phyloP scores from a whole-genome alignment of 2,797 vertebrate species.

The Tangara arthus region DNA sequence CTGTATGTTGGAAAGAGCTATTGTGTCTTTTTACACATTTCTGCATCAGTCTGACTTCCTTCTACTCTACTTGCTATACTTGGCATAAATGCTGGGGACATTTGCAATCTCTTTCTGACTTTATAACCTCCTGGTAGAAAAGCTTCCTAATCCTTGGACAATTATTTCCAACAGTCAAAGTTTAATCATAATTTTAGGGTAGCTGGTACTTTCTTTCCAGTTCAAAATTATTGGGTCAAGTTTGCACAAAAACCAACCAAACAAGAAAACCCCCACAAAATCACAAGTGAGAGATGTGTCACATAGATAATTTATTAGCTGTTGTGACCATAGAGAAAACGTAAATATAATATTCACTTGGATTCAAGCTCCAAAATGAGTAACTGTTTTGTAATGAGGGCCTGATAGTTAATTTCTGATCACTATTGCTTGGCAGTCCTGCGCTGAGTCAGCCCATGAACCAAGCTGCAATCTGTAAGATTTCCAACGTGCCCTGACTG shows the following conservation, averaged over 20 bases:
- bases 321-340: background rate
- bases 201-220: background rate
- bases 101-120: background rate
- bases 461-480: background rate
- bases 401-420: background rate
- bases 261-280: background rate
- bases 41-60: background rate
- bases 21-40: background rate
- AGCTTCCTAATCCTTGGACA: background rate
- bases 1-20: background rate
- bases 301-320: background rate
- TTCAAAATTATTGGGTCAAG: background rate
- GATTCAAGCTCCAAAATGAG: background rate
- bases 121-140: background rate
- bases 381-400: background rate
- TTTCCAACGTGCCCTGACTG: background rate
- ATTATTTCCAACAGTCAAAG: background rate
- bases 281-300: fast-evolving
- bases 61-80: too few relatives aligned
- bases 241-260: background rate
- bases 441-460: background rate
- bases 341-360: background rate
- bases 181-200: background rate
- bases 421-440: background rate
- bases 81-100: background rate